Evolutionary conservation across 64 coral and sea anemone genomes (phyloP), one percentile per base, ranked within the genome.

Genomic region (Montipora capricornis): DNA sequence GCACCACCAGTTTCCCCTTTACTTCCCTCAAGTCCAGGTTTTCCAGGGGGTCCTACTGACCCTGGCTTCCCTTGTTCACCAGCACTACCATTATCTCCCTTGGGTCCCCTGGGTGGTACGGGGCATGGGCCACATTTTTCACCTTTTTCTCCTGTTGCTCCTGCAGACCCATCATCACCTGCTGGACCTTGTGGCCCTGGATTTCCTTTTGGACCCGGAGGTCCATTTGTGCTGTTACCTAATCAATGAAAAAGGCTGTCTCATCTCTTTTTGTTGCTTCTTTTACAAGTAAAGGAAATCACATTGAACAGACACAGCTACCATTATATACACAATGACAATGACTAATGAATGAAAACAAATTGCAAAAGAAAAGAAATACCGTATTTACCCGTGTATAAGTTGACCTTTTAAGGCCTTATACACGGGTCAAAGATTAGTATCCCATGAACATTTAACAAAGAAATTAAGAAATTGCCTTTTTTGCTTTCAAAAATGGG

Each of bases 11-110:
- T 16, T 19, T 20, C 48, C 10, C 91, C 91, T 37, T 71, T 60
- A 37, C 29, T 22, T 17, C 91, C 91, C 71, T 47, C 16, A 2
- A n/a, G 16, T 12, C 91, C 91, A 88, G 45, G 8, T 1, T 20
- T 5, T 17, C 91, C 91, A 8, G 44, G 11, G 19, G 12, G n/a
- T 17, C 91, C 91, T 11, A 71, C 2, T 4, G 55, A 45, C 53
- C 91, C 91, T 87, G 50, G 12, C 59, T 87, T 20, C 0, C 91
- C 91, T 22, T 20, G 75, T 1, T 52, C 9, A 68, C 91, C 91
- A 71, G 11, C 8, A 45, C 8, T 16, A 16, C 91, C 91, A 47
- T 13, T 20, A 1, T 93, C 91, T 51, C 91, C 91, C 48, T 75
- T 26, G 4, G 91, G 81, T 47, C 91, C 91, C 44, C 24, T 46